A percentile compares a stretch with the other conserved stretches of the same genome.
phyloP scores from a whole-genome alignment of 2,797 vertebrate species.

The Capromys pilorides region DNA sequence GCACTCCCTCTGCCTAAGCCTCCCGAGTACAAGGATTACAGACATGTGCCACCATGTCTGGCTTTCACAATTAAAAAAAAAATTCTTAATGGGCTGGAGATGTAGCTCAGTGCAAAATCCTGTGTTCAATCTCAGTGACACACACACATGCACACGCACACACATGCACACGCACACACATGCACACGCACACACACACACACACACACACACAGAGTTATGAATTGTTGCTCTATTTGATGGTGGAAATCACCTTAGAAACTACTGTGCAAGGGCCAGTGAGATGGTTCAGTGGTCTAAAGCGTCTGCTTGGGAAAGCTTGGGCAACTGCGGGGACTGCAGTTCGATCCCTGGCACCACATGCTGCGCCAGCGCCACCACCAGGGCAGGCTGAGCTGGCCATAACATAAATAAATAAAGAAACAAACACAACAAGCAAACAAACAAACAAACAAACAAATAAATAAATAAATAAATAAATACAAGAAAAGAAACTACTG shows the following conservation, averaged over 20 bases:
- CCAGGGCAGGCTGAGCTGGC: too few relatives aligned
- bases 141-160: not conserved
- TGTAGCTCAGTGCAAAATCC: not conserved
- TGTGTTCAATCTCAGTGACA: not conserved
- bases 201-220: not conserved
- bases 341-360: too few relatives aligned
- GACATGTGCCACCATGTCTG: not conserved
- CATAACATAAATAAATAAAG: too few relatives aligned
- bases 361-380: too few relatives aligned
- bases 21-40: not conserved
- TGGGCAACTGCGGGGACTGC: too few relatives aligned
- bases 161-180: not conserved
- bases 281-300: too few relatives aligned
- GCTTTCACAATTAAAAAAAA: not conserved
- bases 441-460: too few relatives aligned
- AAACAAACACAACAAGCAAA: too few relatives aligned
- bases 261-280: not conserved
- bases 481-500: not conserved
- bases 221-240: not conserved
- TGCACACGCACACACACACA: not conserved
- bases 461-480: too few relatives aligned
- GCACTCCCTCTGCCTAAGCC: not conserved
- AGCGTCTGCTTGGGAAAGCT: too few relatives aligned
- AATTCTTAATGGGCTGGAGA: not conserved
- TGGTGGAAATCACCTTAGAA: slow-evolving; percentile 1